Evolutionary conservation across 1,140 invertebrate species (phyloP).

Genomic region (Macrobrachium nipponense): DNA sequence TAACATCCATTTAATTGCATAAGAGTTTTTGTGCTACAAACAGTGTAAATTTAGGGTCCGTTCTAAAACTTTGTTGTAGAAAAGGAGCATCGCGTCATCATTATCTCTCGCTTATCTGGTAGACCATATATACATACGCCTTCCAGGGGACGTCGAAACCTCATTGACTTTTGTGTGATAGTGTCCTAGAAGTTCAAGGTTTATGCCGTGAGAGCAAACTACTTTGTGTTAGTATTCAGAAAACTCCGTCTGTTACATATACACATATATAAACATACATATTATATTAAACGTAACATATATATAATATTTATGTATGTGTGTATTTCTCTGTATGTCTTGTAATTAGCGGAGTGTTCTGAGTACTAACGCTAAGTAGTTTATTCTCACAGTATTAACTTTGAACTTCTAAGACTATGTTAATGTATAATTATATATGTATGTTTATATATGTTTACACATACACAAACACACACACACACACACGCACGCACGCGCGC

Average conservation of each 20-base stretch:
- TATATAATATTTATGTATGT: not conserved
- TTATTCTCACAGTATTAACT: not conserved
- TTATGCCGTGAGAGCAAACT: not conserved
- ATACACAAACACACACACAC: slow-evolving; percentile 3
- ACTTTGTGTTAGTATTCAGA: not conserved
- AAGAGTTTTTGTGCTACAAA: too few relatives aligned
- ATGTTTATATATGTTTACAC: not conserved
- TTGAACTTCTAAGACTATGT: not conserved
- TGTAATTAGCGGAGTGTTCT: too few relatives aligned
- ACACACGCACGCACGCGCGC: too few relatives aligned
- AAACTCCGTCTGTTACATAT: not conserved
- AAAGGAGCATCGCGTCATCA: too few relatives aligned
- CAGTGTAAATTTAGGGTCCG: too few relatives aligned
- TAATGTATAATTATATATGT: not conserved
- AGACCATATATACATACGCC: too few relatives aligned
- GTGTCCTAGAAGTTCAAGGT: not conserved
- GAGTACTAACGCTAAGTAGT: not conserved
- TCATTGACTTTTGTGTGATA: not conserved
- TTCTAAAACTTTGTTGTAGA: too few relatives aligned
- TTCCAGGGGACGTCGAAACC: too few relatives aligned
- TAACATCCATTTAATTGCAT: too few relatives aligned
- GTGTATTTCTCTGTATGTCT: too few relatives aligned
- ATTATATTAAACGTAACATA: slow-evolving; percentile 8
- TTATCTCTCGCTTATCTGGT: too few relatives aligned
- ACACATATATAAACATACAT: slow-evolving; percentile 11